Evolutionary conservation across 2,888 invertebrate species (phyloP).

Genomic region (Pyrocoelia pectoralis): DNA sequence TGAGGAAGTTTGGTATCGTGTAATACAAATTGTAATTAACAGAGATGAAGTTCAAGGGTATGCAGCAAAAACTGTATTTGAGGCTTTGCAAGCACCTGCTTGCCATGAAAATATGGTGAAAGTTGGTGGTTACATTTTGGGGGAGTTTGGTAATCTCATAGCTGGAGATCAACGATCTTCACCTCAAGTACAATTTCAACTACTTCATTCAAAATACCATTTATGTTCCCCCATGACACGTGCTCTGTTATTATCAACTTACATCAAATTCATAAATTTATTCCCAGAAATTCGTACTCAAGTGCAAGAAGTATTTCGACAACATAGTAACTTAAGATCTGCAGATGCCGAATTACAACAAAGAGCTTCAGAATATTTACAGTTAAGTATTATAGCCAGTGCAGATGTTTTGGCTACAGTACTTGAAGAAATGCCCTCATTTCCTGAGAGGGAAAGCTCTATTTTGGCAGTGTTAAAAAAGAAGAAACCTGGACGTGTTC

Average conservation of each 20-base stretch:
- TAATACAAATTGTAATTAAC: constrained; percentile 99
- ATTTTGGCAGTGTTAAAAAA: constrained; percentile 98
- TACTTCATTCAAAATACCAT: constrained; percentile 98
- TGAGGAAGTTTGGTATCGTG: constrained; percentile 99
- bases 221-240: constrained; percentile 97
- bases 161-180: constrained; percentile 98
- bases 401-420: constrained; percentile 98
- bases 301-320: constrained; percentile 90
- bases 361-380: constrained; percentile 96
- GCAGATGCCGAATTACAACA: constrained; percentile 99
- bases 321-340: constrained; percentile 94
- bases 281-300: constrained; percentile 98
- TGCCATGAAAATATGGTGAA: constrained; percentile 99
- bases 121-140: constrained; percentile 98
- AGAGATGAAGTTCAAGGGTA: constrained; percentile 99
- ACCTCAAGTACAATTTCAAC: constrained; percentile 96
- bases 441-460: constrained; percentile 97
- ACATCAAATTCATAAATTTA: constrained; percentile 98
- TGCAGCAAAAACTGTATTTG: constrained; percentile 99
- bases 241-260: constrained; percentile 95
- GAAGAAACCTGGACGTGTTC: constrained; percentile 95
- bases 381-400: constrained; percentile 94
- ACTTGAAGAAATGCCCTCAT: constrained; percentile 99
- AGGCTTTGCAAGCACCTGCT: constrained; percentile 97
- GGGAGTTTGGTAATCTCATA: constrained; percentile 99